Evolutionary conservation across 2,113 vertebrate genomes (phyloP).

Genomic region (Euleptes europaea): DNA sequence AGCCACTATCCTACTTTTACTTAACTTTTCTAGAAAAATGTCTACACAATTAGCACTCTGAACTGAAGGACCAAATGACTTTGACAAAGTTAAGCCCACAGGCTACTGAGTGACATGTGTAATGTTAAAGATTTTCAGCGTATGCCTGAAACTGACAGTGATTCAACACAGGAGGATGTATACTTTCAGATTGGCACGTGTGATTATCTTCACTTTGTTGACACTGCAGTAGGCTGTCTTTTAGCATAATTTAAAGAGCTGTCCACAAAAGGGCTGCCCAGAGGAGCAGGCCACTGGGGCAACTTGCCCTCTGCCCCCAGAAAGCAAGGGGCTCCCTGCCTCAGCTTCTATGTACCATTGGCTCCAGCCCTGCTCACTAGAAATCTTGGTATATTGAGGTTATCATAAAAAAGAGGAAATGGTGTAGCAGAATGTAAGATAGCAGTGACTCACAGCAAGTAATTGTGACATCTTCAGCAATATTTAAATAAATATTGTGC

Average conservation of each 20-base stretch:
- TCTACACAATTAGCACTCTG: constrained; percentile 45
- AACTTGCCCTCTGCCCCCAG: no score
- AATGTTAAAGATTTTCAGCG: constrained; percentile 26
- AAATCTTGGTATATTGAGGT: no score
- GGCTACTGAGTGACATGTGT: constrained; percentile 6
- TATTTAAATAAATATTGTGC: no score
- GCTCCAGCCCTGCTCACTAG: no score
- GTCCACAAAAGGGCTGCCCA: constrained; percentile 3
- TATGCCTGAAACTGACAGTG: constrained; percentile 48
- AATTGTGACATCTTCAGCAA: no score
- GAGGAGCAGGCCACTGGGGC: no score
- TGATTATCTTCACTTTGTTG: constrained; percentile 59
- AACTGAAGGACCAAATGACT: constrained; percentile 58
- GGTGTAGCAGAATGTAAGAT: no score
- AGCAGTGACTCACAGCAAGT: no score
- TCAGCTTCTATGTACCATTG: no score
- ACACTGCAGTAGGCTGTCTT: constrained; percentile 50
- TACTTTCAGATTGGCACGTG: constrained; percentile 42
- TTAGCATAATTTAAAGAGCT: constrained; percentile 62
- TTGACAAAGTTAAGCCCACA: constrained; percentile 35
- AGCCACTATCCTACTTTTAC: constrained; percentile 35
- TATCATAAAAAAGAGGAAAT: no score
- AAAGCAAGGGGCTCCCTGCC: no score
- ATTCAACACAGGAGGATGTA: constrained; percentile 41
- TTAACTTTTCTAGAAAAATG: constrained; percentile 35